Evolutionary conservation across 1,140 invertebrate genomes (phyloP), one percentile per base, ranked within the genome.

Genomic region (Lamellibrachia luymesi): DNA sequence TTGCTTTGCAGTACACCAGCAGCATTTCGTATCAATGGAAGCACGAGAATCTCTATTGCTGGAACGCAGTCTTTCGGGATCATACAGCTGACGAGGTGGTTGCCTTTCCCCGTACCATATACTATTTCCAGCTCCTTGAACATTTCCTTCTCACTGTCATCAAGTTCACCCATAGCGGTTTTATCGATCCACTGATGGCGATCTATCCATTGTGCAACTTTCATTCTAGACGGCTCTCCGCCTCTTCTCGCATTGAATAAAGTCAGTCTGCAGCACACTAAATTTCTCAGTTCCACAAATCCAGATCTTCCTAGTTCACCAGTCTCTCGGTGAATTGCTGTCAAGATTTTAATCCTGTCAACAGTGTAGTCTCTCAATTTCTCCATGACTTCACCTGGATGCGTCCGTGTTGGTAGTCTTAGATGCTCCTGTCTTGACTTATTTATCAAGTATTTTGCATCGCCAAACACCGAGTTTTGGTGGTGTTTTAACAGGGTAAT

Each of bases 251-350:
- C 92, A 52, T 92, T 92, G 25, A 92, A 92, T 27, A 92, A 92
- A 22, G 92, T 92, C n/a, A 92, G 51, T n/a, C 92, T 92, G 92
- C 49, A 38, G 51, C 92, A 92, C 7, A 92, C 51, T 92, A 92
- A 52, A 92, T 92, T 52, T 38, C 49, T 51, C 27, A 92, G 49
- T 52, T 92, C 50, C 7, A 92, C 92, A 92, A 51, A 92, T 51
- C 25, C 92, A 13, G 90, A 51, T 91, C 50, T 91, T 49, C 90
- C 50, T 13, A 49, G 50, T 51, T 52, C 2, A 2, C 50, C 50
- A 0, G 6, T 52, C 4, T 51, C 13, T 51, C 52, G 64, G 8
- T 80, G 13, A 0, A 22, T 92, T 51, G 6, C 50, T 17, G 92
- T 92, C 22, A 92, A 52, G 8, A 0, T 27, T 22, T 64, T 64